These are phyloP conservation scores for Schrankia costaestrigalis DNA, from an alignment of 2,888 invertebrate genomes.

Conservation along the genomic window DNA sequence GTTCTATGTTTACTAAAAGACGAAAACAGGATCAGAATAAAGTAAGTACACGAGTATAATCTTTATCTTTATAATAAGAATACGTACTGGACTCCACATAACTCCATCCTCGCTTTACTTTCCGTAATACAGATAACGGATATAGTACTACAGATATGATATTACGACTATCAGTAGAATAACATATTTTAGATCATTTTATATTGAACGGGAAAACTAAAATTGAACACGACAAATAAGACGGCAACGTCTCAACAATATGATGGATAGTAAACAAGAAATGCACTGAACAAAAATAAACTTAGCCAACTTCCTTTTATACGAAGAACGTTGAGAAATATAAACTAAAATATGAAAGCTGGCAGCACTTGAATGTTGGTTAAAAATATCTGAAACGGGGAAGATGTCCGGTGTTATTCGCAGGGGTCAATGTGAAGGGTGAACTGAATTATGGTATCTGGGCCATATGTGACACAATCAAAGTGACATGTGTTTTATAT, in stretches of 20 bases:
- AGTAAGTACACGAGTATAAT: too few species aligned
- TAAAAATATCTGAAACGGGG: constrained; percentile 46
- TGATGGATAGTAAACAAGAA: constrained; percentile 69
- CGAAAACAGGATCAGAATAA: too few species aligned
- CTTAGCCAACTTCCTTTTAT: constrained; percentile 51
- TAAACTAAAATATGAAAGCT: constrained; percentile 46
- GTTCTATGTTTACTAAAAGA: too few species aligned
- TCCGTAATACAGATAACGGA: too few species aligned
- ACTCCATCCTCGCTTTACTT: too few species aligned
- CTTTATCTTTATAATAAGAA: too few species aligned
- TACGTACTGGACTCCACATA: too few species aligned
- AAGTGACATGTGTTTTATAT: background rate
- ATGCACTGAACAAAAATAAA: constrained; percentile 65
- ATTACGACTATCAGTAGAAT: too few species aligned
- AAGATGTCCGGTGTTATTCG: constrained; percentile 20
- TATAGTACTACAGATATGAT: too few species aligned
- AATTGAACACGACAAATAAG: constrained; percentile 55
- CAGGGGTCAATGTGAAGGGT: constrained; percentile 9
- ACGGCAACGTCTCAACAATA: constrained; percentile 54
- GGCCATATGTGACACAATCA: constrained; percentile 7
- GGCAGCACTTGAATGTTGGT: constrained; percentile 47
- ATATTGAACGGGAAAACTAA: constrained; percentile 44
- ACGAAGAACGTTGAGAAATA: constrained; percentile 49
- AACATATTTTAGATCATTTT: constrained; percentile 22
- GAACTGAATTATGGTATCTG: constrained; percentile 10